Percentiles rank a stretch among this genome's conserved stretches.
Conservation (phyloP, 2,797 vertebrate species). For the Oreortyx pictus region DNA sequence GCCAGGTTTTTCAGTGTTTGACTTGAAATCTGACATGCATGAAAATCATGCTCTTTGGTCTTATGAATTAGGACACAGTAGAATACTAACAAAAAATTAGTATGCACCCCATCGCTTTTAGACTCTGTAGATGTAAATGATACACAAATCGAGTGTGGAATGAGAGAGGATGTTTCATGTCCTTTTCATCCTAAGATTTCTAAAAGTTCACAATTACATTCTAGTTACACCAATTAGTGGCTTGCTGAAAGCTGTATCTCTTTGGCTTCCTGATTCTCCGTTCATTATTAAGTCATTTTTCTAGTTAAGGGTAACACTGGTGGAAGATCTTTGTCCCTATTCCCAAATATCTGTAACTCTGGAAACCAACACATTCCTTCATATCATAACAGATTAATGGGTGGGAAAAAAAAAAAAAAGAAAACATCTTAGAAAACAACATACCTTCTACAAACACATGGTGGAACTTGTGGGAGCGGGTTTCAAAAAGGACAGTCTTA, state of each 20-base stretch:
- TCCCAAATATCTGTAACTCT: neutral
- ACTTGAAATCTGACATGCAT: neutral
- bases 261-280: neutral
- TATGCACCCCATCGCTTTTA: rapidly evolving
- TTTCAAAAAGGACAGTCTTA: neutral
- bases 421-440: neutral
- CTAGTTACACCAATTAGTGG: neutral
- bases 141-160: neutral
- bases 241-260: neutral
- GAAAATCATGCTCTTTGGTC: neutral
- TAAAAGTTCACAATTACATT: neutral
- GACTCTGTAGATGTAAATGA: neutral
- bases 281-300: neutral
- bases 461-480: neutral
- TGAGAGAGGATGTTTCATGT: neutral
- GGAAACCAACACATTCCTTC: neutral
- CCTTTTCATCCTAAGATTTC: neutral
- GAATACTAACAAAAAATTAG: neutral
- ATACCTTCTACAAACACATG: neutral
- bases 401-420: neutral
- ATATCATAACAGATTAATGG: neutral
- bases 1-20: rapidly evolving
- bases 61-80: neutral
- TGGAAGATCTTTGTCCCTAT: neutral
- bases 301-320: neutral